Conservation (phyloP, 1,140 invertebrate genomes). For the Phthorimaea operculella region DNA sequence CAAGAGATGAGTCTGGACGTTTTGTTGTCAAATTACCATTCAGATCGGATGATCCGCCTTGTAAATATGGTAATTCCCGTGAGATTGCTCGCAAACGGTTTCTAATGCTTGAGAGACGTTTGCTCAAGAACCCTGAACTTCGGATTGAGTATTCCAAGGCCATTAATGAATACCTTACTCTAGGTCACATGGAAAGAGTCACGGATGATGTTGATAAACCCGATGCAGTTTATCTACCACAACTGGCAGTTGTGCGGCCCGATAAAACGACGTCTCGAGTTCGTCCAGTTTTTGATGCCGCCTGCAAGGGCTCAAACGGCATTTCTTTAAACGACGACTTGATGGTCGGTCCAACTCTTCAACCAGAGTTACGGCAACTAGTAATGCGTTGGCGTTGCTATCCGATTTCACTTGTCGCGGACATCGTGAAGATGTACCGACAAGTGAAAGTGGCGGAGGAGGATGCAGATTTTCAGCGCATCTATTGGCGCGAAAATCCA, state of each 20-base stretch:
- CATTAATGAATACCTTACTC: not conserved
- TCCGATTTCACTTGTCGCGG: slow-evolving; percentile 29
- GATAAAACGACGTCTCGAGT: slow-evolving; percentile 2
- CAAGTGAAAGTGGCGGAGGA: slow-evolving; percentile 23
- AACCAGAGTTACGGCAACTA: slow-evolving; percentile 29
- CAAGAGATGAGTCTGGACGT: slow-evolving; percentile 18
- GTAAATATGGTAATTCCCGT: not conserved
- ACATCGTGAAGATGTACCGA: slow-evolving; percentile 48
- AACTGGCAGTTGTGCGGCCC: slow-evolving; percentile 1
- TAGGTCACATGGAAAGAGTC: not conserved
- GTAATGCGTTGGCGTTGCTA: slow-evolving; percentile 37
- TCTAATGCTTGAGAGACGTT: not conserved
- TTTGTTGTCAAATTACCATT: slow-evolving; percentile 11
- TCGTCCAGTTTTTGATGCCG: slow-evolving; percentile 5
- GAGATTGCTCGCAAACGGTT: slow-evolving; percentile 2
- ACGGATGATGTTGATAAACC: not conserved
- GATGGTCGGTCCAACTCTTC: slow-evolving; percentile 8
- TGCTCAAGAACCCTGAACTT: not conserved
- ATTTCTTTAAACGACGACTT: slow-evolving; percentile 8
- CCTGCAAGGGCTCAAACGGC: not conserved
- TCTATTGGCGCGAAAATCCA: slow-evolving; percentile 24
- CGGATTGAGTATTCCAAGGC: not conserved
- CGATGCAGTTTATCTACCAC: slow-evolving; percentile 5
- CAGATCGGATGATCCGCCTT: slow-evolving; percentile 1
- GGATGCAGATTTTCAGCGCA: slow-evolving; percentile 27